Evolutionary conservation across 1,140 invertebrate genomes (phyloP), one percentile per base, ranked within the genome.

Genomic region (Himalopsyche phryganea): DNA sequence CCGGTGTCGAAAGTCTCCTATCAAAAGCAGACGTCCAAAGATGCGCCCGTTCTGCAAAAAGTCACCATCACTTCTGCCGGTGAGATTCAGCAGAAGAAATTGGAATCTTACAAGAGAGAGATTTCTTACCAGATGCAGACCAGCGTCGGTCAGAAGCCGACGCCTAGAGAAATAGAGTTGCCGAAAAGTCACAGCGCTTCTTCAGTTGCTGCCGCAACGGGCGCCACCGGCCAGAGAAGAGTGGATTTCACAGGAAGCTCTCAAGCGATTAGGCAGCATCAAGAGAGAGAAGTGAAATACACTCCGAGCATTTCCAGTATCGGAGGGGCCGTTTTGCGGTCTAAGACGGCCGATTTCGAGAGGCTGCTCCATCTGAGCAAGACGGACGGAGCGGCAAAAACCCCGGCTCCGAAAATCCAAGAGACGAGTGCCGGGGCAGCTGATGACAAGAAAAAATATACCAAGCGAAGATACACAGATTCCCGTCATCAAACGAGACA

Each of bases 311-410:
- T 86, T 63, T 81, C 83, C 0, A 85, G 77, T 58, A 85, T 86
- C 46, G 84, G 84, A 6, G 83, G 83, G 20, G 83, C 81, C 13
- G 84, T 86, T 20, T 67, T 87, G 48, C 75, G 81, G 60, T 86
- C 85, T 2, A 85, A 85, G 69, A 86, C 84, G 0, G 84, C 82
- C 0, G 83, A 87, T 59, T 83, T 87, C 60, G 84, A 86, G 64
- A 76, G 82, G 63, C 83, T 85, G 68, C 48, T 82, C 15, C 75
- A 73, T 15, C 68, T 14, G 67, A 55, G 46, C 13, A 62, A 60
- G 45, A 67, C 72, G 5, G 69, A 72, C 19, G 64, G 69, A 44
- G 68, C 72, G 6, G 69, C 73, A 20, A 63, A 70, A 42, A 61
- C 61, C 4, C 67, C 70, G 5, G 72, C 73, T n/a, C 68, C 68